A percentile compares a stretch with the other conserved stretches of the same genome.
These are phyloP conservation scores for Dendrocincla fuliginosa DNA, from an alignment of 2,797 vertebrate genomes.

Conservation along the genomic window DNA sequence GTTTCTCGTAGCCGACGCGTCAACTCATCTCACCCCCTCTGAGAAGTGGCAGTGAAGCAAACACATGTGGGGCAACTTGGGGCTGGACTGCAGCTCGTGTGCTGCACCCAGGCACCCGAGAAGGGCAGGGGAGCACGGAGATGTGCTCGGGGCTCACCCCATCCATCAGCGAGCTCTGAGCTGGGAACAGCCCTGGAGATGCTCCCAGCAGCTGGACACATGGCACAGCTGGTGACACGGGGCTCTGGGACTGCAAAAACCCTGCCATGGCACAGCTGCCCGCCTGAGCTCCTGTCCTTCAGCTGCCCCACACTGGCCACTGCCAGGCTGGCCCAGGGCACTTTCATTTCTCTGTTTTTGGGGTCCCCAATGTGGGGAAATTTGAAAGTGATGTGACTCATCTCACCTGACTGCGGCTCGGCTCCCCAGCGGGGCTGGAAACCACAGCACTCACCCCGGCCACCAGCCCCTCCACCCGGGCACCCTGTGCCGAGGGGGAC, in stretches of 20 bases:
- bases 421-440: slow-evolving; percentile 53
- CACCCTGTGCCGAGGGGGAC: fast-evolving
- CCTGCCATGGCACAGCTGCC: fast-evolving
- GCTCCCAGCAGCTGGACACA: background rate
- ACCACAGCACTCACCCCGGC: slow-evolving; percentile 50
- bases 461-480: background rate
- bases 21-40: slow-evolving; percentile 14
- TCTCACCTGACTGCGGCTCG: slow-evolving; percentile 2
- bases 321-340: background rate
- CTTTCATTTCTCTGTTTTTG: slow-evolving; percentile 15
- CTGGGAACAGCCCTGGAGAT: fast-evolving
- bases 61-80: background rate
- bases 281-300: background rate
- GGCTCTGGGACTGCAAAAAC: background rate
- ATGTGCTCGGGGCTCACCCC: background rate
- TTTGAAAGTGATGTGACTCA: slow-evolving; percentile 76
- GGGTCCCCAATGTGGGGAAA: slow-evolving; percentile 52
- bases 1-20: background rate
- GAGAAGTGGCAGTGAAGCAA: slow-evolving; percentile 11
- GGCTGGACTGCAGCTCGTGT: background rate
- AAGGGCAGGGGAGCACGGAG: background rate
- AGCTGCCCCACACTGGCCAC: fast-evolving
- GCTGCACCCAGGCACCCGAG: background rate
- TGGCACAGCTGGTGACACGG: fast-evolving
- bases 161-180: background rate